phyloP scores from a whole-genome alignment of 2,797 vertebrate species.

The Sebastiscus albofasciatus region DNA sequence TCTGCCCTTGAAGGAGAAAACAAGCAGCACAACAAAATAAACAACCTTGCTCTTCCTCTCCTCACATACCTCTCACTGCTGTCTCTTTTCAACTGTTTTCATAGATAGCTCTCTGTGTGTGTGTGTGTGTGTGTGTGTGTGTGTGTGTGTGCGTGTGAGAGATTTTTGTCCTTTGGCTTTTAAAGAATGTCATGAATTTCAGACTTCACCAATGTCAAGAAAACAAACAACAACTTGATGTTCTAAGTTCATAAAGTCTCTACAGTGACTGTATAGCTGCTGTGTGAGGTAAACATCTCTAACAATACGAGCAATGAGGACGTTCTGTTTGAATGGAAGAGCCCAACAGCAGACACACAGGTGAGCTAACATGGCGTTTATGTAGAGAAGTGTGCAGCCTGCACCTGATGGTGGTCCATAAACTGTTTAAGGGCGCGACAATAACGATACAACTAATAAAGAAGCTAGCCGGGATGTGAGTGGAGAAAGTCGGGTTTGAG shows the following conservation, averaged over 20 bases:
- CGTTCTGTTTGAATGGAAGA: not conserved
- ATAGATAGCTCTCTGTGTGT: not conserved
- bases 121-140: too few species aligned
- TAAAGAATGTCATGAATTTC: not conserved
- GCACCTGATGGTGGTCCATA: not conserved
- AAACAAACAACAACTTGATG: conserved; percentile 23
- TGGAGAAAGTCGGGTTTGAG: not conserved
- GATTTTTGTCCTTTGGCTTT: conserved; percentile 5
- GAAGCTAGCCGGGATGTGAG: accelerated
- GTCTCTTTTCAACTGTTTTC: conserved; percentile 3
- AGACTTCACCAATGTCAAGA: conserved; percentile 12
- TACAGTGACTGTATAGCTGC: not conserved
- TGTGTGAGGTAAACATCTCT: not conserved
- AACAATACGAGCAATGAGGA: not conserved
- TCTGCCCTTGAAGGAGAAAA: conserved; percentile 18
- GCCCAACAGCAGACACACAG: not conserved
- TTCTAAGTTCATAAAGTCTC: not conserved
- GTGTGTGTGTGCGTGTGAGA: too few species aligned
- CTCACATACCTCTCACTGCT: not conserved
- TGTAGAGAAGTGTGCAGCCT: not conserved
- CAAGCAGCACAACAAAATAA: conserved; percentile 20
- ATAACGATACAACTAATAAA: not conserved
- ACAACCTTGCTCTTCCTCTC: conserved; percentile 5
- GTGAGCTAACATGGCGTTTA: not conserved
- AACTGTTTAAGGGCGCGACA: not conserved